Evolutionary conservation across 2,888 invertebrate species (phyloP), one percentile per base, ranked within the genome.

Genomic region (Leucophenga montana): DNA sequence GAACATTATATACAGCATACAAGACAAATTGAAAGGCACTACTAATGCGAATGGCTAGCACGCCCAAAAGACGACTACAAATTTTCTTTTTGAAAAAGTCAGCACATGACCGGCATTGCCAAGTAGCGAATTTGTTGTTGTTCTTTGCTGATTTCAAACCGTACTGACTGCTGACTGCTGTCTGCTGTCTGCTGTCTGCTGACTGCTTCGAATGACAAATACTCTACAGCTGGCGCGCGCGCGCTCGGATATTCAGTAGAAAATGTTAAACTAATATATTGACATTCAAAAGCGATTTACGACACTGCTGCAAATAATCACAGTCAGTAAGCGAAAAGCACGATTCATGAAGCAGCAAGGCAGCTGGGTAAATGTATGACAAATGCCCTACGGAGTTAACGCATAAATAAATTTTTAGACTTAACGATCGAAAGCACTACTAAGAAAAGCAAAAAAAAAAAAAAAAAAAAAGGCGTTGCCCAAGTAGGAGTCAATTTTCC

Each of bases 51-150:
- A 33, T 33, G 33, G 39, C 39, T 39, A 78, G 77, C 74, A 78
- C 67, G 71, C 70, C 54, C 64, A 68, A 66, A 61, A 39, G 48
- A 13, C 31, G 22, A 6, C 46, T 22, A 33, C 39, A 27, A 46
- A 68, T 70, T 70, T 61, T 67, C 67, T 69, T 67, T 59, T 67
- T 39, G 39, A 39, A 39, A 39, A 48, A 68, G 67, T 61, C 39
- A 67, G 75, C 77, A 78, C 80, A 80, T 80, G 80, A 80, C 80
- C 78, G 78, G 80, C 80, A 80, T 80, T 79, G 77, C 78, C 78
- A 80, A 80, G 82, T 77, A 78, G 73, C 13, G 33, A 22, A 20
- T 72, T 78, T 5, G 77, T 77, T 77, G 75, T 72, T 71, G 70
- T 71, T 59, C 59, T 67, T 75, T 39, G 31, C 50, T 20, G 72